These are phyloP conservation scores for Entosphenus tridentatus DNA, from an alignment of 2,113 vertebrate species.

Conservation along the genomic window DNA sequence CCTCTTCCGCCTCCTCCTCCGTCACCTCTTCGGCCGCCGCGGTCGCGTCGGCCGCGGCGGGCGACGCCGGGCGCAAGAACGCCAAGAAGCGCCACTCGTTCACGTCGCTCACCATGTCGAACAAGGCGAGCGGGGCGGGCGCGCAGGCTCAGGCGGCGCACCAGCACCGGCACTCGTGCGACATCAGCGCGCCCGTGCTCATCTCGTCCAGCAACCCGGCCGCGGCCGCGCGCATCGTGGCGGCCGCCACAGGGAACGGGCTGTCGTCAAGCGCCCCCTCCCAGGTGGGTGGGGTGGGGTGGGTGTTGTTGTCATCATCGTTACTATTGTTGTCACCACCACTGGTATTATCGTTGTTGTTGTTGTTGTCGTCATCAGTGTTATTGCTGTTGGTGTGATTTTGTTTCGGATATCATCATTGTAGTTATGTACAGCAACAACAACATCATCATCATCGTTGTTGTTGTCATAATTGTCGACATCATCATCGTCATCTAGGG, in stretches of 20 bases:
- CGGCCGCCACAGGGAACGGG: conserved; percentile 62
- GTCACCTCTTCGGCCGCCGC: conserved; percentile 21
- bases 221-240: conserved; percentile 50
- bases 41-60: conserved; percentile 19
- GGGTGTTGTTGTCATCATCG: too few relatives aligned
- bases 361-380: too few relatives aligned
- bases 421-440: too few relatives aligned
- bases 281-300: conserved; percentile 33
- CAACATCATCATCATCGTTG: too few relatives aligned
- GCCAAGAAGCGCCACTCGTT: conserved; percentile 94
- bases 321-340: too few relatives aligned
- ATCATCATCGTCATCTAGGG: too few relatives aligned
- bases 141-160: conserved; percentile 55
- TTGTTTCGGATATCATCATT: too few relatives aligned
- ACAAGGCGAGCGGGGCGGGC: conserved; percentile 53
- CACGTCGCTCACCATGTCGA: conserved; percentile 68
- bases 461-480: too few relatives aligned
- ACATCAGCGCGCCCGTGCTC: conserved; percentile 80
- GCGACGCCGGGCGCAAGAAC: conserved; percentile 68
- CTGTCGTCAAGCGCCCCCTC: conserved; percentile 88
- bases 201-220: conserved; percentile 89
- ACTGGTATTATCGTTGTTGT: too few relatives aligned
- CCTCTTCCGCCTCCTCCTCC: conserved; percentile 20
- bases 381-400: too few relatives aligned
- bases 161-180: conserved; percentile 92